These are phyloP conservation scores for Phortica magna DNA, from an alignment of 2,888 invertebrate species.

Conservation along the genomic window DNA sequence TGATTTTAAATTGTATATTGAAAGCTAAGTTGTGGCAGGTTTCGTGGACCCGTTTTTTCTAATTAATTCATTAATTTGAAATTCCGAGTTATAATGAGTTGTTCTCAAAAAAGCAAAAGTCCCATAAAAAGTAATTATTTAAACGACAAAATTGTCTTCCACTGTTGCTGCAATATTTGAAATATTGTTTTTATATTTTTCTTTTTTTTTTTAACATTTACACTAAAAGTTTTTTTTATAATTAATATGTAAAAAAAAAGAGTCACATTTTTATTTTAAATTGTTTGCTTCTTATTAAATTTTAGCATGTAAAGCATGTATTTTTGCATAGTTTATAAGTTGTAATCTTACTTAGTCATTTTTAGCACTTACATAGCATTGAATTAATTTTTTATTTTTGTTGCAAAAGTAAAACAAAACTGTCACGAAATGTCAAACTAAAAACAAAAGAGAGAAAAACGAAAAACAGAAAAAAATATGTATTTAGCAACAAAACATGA, in stretches of 20 bases:
- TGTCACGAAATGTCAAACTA: not conserved
- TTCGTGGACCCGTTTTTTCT: slow-evolving; percentile 48
- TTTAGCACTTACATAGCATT: slow-evolving; percentile 10
- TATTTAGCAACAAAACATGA: not conserved
- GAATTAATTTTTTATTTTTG: slow-evolving; percentile 11
- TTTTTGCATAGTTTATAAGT: slow-evolving; percentile 44
- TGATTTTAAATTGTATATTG: slow-evolving; percentile 2
- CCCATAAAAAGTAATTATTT: slow-evolving; percentile 40
- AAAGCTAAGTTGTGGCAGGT: slow-evolving; percentile 47
- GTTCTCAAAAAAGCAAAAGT: not conserved
- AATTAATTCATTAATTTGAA: slow-evolving; percentile 48
- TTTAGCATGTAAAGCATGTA: slow-evolving; percentile 51
- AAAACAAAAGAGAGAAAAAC: not conserved
- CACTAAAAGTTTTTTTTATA: slow-evolving; percentile 22
- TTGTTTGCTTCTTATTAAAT: slow-evolving; percentile 45
- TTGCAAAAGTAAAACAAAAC: not conserved
- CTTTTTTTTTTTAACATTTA: slow-evolving; percentile 40
- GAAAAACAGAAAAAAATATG: not conserved
- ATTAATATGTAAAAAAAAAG: slow-evolving; percentile 28
- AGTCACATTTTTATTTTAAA: slow-evolving; percentile 22
- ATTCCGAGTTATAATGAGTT: not conserved
- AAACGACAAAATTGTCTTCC: slow-evolving; percentile 67
- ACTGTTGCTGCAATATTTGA: slow-evolving; percentile 73
- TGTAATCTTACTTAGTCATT: slow-evolving; percentile 30
- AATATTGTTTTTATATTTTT: slow-evolving; percentile 50